Conservation (phyloP, 2,797 vertebrate species). For the Kryptolebias ocellatus region DNA sequence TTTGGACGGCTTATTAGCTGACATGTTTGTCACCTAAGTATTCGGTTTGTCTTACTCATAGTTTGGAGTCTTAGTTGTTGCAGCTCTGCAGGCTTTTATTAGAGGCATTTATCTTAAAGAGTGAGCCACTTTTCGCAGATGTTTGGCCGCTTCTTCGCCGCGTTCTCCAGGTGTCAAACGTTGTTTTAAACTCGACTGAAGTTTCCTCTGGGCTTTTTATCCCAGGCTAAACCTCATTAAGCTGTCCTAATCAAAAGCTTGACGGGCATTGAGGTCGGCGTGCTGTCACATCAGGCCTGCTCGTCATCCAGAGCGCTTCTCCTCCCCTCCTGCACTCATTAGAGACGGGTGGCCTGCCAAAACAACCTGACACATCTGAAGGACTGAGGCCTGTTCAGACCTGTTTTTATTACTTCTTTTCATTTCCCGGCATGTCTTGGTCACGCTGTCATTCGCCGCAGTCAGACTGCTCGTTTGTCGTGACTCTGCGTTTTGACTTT, state of each 20-base stretch:
- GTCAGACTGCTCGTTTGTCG: neutral
- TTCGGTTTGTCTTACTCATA: neutral
- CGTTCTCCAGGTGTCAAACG: conserved; percentile 14
- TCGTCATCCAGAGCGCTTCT: conserved; percentile 23
- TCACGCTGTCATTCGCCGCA: neutral
- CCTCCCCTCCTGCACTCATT: conserved; percentile 22
- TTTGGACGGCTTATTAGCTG: too few relatives aligned
- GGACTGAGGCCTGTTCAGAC: conserved; percentile 17
- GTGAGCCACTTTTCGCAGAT: too few relatives aligned
- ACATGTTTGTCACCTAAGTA: too few relatives aligned
- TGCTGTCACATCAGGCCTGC: conserved; percentile 35
- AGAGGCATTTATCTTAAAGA: too few relatives aligned
- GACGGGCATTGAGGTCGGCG: conserved; percentile 42
- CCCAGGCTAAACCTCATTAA: conserved; percentile 68
- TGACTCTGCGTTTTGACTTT: neutral
- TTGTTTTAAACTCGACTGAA: conserved; percentile 10
- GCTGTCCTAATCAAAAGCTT: conserved; percentile 70
- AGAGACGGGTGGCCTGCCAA: conserved; percentile 13
- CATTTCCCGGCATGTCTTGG: neutral
- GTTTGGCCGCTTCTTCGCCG: conserved; percentile 7
- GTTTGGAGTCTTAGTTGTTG: neutral
- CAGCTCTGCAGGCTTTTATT: neutral
- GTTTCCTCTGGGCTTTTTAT: conserved; percentile 41
- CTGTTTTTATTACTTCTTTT: conserved; percentile 4
- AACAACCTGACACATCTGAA: conserved; percentile 21